A percentile compares a stretch with the other conserved stretches of the same genome.
phyloP scores from a whole-genome alignment of 1,140 invertebrate genomes.

The Pseudomyrmex sp. region DNA sequence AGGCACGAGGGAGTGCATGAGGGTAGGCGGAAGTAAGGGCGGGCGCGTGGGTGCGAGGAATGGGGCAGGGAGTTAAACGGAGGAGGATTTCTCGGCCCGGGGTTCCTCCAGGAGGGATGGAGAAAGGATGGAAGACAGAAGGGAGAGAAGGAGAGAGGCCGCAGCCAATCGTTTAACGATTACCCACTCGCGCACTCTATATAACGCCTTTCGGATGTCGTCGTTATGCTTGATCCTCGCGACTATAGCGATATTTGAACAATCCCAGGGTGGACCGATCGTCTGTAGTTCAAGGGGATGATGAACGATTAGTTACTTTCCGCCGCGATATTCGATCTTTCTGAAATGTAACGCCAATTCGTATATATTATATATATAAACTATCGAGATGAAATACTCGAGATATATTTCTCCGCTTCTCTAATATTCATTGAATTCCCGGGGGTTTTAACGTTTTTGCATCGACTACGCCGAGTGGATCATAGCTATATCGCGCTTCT shows the following conservation, averaged over 20 bases:
- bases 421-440: conserved; percentile 16
- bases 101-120: conserved; percentile 52
- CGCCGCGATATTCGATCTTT: neutral
- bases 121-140: conserved; percentile 51
- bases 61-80: conserved; percentile 74
- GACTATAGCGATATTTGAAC: conserved; percentile 56
- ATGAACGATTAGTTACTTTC: conserved; percentile 13
- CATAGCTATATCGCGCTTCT: conserved; percentile 26
- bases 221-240: conserved; percentile 76
- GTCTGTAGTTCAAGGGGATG: conserved; percentile 13
- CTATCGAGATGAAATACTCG: too few relatives aligned
- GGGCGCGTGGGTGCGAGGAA: conserved; percentile 62
- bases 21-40: conserved; percentile 73
- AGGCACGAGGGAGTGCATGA: conserved; percentile 62
- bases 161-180: conserved; percentile 85
- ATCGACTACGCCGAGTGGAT: neutral
- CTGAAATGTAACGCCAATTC: neutral
- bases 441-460: neutral
- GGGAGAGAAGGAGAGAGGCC: conserved; percentile 65
- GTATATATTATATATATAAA: neutral
- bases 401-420: neutral
- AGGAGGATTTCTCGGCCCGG: conserved; percentile 62
- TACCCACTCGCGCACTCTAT: conserved; percentile 81
- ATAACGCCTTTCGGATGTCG: conserved; percentile 82
- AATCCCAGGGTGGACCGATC: conserved; percentile 46